Percentiles rank a stretch among this genome's conserved stretches.
Conservation (phyloP, 2,888 invertebrate species). For the Monochamus alternatus region DNA sequence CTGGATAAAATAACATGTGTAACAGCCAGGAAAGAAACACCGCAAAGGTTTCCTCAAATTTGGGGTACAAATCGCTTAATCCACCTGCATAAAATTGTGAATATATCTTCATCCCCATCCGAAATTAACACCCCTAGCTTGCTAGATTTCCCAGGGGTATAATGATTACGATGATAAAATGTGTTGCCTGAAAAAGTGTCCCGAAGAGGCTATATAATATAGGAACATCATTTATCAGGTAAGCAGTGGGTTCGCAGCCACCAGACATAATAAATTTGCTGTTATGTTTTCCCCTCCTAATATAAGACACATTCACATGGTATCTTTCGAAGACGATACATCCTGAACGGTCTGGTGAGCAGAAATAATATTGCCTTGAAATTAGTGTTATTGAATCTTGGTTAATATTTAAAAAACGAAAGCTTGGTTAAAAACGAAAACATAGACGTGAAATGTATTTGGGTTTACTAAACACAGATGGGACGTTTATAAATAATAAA, state of each 20-base stretch:
- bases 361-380: too few relatives aligned
- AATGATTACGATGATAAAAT: slow-evolving; percentile 18
- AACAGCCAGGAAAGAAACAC: too few relatives aligned
- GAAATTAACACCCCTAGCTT: not conserved
- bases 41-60: too few relatives aligned
- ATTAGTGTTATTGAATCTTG: too few relatives aligned
- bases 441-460: not conserved
- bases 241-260: not conserved
- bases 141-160: slow-evolving; percentile 14
- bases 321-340: not conserved
- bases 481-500: not conserved
- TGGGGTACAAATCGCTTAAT: not conserved
- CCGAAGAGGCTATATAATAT: slow-evolving; percentile 9
- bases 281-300: not conserved
- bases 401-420: too few relatives aligned
- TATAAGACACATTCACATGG: not conserved
- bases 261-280: not conserved
- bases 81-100: not conserved
- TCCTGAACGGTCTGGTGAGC: not conserved
- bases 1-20: too few relatives aligned
- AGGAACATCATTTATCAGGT: slow-evolving; percentile 20
- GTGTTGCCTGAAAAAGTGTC: slow-evolving; percentile 1
- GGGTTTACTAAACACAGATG: not conserved
- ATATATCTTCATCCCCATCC: not conserved
- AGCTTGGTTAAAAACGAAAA: not conserved